A percentile compares a stretch with the other conserved stretches of the same genome.
Evolutionary conservation across 2,888 invertebrate genomes (phyloP).

Genomic region (Hoplodrina blanda): DNA sequence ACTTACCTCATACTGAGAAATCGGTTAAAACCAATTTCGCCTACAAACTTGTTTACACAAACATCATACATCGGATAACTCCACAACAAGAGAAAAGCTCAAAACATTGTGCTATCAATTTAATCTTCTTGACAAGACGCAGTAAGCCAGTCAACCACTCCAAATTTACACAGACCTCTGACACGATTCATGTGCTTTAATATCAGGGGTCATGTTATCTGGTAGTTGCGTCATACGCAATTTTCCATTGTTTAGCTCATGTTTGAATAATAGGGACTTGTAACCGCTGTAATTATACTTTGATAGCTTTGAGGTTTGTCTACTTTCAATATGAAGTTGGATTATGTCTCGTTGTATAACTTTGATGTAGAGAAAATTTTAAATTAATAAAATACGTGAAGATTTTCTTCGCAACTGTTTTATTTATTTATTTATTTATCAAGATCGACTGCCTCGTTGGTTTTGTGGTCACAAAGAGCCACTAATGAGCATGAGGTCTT

Average conservation of each 20-base stretch:
- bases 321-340: slow-evolving; percentile 18
- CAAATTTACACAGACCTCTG: slow-evolving; percentile 18
- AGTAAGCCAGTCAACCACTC: not conserved
- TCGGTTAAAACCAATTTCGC: too few species aligned
- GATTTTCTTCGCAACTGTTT: too few species aligned
- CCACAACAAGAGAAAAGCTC: slow-evolving; percentile 9
- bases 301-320: slow-evolving; percentile 17
- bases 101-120: slow-evolving; percentile 39
- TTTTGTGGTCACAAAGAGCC: too few species aligned
- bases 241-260: slow-evolving; percentile 32
- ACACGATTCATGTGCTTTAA: not conserved
- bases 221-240: slow-evolving; percentile 25
- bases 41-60: not conserved
- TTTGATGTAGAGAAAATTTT: not conserved
- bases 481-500: too few species aligned
- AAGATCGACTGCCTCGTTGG: too few species aligned
- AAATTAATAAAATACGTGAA: too few species aligned
- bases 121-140: slow-evolving; percentile 40
- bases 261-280: slow-evolving; percentile 39
- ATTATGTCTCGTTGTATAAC: not conserved
- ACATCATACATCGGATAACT: slow-evolving; percentile 3
- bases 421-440: too few species aligned
- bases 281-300: slow-evolving; percentile 39
- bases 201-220: slow-evolving; percentile 8
- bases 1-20: not conserved